These are phyloP conservation scores for Setophaga kirtlandii DNA, from an alignment of 2,113 vertebrate species.

Conservation along the genomic window DNA sequence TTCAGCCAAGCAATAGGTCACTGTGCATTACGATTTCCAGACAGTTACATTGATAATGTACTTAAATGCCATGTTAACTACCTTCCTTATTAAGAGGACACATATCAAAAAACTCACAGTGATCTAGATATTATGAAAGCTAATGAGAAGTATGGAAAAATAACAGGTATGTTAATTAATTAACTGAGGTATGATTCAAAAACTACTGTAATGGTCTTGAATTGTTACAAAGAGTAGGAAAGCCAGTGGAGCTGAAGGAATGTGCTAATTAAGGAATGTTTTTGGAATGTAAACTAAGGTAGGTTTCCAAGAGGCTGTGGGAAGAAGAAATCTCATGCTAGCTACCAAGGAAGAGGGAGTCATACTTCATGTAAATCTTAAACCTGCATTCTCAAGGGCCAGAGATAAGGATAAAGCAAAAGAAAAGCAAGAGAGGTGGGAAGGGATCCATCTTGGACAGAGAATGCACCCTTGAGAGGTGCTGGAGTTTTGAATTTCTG, in stretches of 20 bases:
- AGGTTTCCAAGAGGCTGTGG: not conserved
- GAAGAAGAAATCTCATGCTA: slow-evolving; percentile 2
- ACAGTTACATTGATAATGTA: not conserved
- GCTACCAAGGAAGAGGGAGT: not conserved
- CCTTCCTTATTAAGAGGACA: not conserved
- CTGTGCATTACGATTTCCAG: not conserved
- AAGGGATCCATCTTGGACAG: not conserved
- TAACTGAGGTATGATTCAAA: not conserved
- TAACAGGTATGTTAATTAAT: not conserved
- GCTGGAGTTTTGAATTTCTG: not conserved
- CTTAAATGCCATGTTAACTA: not conserved
- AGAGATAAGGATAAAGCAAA: not conserved
- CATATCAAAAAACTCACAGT: not conserved
- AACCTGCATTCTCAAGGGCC: not conserved
- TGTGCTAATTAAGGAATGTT: not conserved
- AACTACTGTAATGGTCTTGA: not conserved
- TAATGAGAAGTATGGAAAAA: not conserved
- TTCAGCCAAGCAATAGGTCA: not conserved
- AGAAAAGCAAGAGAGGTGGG: not conserved
- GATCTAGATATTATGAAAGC: not conserved
- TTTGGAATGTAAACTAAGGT: slow-evolving; percentile 23
- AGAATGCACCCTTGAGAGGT: not conserved
- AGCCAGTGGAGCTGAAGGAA: not conserved
- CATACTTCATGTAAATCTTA: not conserved
- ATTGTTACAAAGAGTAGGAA: not conserved